Evolutionary conservation across 2,797 vertebrate genomes (phyloP).

Genomic region (Tinamus major): DNA sequence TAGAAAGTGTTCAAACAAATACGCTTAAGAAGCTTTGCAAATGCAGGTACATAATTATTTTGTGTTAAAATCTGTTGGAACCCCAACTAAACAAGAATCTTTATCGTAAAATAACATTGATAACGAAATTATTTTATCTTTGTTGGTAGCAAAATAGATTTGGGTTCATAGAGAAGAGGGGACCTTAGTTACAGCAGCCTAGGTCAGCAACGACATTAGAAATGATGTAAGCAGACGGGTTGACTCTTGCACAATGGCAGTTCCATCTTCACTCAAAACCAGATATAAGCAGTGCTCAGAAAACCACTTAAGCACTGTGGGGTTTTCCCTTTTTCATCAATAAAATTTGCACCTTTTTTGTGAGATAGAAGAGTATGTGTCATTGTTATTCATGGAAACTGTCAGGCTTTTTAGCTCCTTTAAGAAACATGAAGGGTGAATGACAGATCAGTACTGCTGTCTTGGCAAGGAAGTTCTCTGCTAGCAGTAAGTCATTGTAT

Average conservation of each 20-base stretch:
- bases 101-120: background rate
- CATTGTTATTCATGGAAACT: constrained; percentile 65
- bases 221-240: background rate
- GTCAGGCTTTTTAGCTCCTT: constrained; percentile 51
- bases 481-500: background rate
- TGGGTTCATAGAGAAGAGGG: background rate
- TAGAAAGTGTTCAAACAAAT: background rate
- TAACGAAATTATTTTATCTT: no score
- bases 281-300: background rate
- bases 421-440: constrained; percentile 37
- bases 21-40: background rate
- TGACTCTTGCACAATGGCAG: background rate
- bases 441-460: constrained; percentile 16
- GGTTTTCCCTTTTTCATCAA: background rate
- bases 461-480: constrained; percentile 40
- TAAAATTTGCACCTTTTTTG: constrained; percentile 7
- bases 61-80: background rate
- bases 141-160: background rate
- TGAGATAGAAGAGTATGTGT: constrained; percentile 8
- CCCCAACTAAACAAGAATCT: background rate
- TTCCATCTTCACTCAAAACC: background rate
- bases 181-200: background rate
- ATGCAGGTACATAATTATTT: background rate
- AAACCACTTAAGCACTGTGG: constrained; percentile 4
- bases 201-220: background rate